Percentiles rank a stretch among this genome's conserved stretches.
phyloP scores from a whole-genome alignment of 2,113 vertebrate genomes.

The Tauraco erythrolophus region DNA sequence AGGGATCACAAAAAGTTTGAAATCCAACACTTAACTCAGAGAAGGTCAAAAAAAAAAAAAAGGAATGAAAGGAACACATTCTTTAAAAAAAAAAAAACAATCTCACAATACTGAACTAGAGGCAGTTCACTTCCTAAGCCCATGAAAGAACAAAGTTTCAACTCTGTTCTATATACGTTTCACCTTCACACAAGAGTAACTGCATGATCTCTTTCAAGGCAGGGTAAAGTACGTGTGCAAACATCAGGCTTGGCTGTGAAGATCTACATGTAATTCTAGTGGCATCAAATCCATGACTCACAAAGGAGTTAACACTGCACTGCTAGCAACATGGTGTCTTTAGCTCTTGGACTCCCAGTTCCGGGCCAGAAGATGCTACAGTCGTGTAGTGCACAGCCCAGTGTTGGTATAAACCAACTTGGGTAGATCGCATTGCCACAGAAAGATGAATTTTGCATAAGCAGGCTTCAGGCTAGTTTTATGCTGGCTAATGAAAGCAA shows the following conservation, averaged over 20 bases:
- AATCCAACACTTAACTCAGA: background rate
- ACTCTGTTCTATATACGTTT: background rate
- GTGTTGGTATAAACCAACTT: background rate
- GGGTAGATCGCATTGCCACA: background rate
- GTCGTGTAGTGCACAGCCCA: background rate
- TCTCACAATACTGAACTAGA: background rate
- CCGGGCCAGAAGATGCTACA: background rate
- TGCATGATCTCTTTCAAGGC: background rate
- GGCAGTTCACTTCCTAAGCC: background rate
- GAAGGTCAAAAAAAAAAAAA: background rate
- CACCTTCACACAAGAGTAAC: background rate
- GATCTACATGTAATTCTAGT: background rate
- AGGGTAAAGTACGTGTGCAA: background rate
- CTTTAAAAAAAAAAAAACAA: background rate
- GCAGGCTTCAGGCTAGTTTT: background rate
- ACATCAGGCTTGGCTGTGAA: background rate
- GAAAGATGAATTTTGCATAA: background rate
- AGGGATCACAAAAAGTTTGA: background rate
- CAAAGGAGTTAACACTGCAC: rapidly evolving
- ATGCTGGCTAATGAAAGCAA: background rate
- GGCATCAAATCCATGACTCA: background rate
- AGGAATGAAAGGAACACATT: rapidly evolving
- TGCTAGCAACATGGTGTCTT: rapidly evolving
- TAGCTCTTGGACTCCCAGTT: background rate
- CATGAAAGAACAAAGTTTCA: background rate